phyloP scores from a whole-genome alignment of 2,113 vertebrate species.

The Austrofundulus limnaeus region DNA sequence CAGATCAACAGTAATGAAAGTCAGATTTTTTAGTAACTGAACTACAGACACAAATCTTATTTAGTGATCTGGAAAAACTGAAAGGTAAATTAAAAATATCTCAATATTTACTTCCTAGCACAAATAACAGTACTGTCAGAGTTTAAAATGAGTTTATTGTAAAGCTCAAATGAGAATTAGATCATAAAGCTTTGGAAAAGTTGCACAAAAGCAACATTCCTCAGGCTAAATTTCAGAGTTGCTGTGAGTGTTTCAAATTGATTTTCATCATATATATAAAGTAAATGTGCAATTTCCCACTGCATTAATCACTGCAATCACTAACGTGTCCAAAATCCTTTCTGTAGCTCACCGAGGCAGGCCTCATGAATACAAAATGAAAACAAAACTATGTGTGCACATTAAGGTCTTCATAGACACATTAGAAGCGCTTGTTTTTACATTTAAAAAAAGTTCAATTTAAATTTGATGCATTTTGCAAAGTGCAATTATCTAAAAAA shows the following conservation, averaged over 20 bases:
- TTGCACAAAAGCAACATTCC: background rate
- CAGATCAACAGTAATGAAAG: no score
- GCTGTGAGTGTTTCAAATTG: background rate
- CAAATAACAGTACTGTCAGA: background rate
- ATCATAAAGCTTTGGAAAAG: background rate
- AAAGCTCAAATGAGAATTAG: no score
- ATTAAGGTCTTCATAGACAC: background rate
- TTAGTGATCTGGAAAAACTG: background rate
- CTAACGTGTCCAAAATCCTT: background rate
- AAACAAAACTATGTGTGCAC: slow-evolving; percentile 6
- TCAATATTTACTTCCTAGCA: background rate
- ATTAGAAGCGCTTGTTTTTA: background rate
- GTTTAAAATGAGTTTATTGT: background rate
- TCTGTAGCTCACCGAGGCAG: background rate
- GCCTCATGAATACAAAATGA: background rate
- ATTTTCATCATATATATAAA: slow-evolving; percentile 20
- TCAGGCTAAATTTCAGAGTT: background rate
- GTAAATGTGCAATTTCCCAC: slow-evolving; percentile 8
- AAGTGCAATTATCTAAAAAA: background rate
- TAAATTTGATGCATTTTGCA: background rate
- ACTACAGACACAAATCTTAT: no score
- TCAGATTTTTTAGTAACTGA: no score
- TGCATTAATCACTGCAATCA: slow-evolving; percentile 21
- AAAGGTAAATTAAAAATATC: background rate
- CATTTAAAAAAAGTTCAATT: background rate